Conservation (phyloP, 92 coral and sea anemone genomes). For the Siderastrea siderea region DNA sequence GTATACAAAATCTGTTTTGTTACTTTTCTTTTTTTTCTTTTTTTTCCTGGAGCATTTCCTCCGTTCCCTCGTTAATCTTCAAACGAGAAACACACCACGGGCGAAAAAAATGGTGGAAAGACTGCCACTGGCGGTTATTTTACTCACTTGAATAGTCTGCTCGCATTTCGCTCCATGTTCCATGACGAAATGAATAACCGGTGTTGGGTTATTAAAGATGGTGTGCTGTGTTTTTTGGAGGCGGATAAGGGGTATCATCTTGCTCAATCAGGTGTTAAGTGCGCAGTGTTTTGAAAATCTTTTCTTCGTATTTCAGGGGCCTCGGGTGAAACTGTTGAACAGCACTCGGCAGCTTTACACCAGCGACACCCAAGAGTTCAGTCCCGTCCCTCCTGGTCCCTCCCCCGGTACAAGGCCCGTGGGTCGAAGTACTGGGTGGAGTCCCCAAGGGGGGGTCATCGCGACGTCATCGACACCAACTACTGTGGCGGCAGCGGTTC, state of each 20-base stretch:
- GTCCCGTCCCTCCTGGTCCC: conserved; percentile 57
- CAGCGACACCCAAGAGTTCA: conserved; percentile 71
- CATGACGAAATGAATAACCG: not conserved
- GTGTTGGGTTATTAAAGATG: no score
- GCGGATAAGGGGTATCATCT: no score
- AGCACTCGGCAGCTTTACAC: conserved; percentile 83
- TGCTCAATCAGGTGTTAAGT: no score
- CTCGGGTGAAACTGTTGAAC: conserved; percentile 86
- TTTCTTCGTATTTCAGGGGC: conserved; percentile 59
- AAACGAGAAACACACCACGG: not conserved
- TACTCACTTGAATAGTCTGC: not conserved
- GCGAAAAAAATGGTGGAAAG: not conserved
- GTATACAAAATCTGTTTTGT: not conserved
- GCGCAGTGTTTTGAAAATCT: not conserved
- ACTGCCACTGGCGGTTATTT: not conserved
- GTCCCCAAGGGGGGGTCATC: conserved; percentile 78
- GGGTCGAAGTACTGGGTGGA: conserved; percentile 84
- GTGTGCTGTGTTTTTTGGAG: no score
- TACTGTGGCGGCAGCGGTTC: conserved; percentile 64
- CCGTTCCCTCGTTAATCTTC: not conserved
- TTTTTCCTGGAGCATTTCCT: not conserved
- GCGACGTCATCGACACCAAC: conserved; percentile 54
- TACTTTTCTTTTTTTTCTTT: not conserved
- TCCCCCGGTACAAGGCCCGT: conserved; percentile 77
- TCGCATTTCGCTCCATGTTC: not conserved